Evolutionary conservation across 2,888 invertebrate species (phyloP), one percentile per base, ranked within the genome.

Genomic region (Agrotis clavis): DNA sequence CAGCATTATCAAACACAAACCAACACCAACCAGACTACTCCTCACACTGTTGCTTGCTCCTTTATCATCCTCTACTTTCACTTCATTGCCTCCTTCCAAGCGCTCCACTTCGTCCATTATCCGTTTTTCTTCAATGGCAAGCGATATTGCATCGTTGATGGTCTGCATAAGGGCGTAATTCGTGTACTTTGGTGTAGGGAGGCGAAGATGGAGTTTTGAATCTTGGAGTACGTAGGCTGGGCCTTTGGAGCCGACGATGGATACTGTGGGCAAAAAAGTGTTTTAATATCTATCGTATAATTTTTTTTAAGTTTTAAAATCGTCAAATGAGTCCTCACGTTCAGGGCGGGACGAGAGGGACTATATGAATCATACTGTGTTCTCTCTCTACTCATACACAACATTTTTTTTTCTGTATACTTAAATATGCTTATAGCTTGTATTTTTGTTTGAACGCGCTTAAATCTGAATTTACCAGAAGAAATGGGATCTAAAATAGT

Each of bases 131-230:
- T 96, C 95, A 82, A 96, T 89, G 0, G 97, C 94, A 13, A 97
- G 90, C 0, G 94, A 92, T 1, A 98, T 95, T 0, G 97, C 98
- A 72, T 97, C 97, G 88, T 98, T 98, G 66, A 98, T 97, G 0
- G 97, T 96, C 62, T 97, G 97, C 94, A 98, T 97, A 0, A 98
- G 92, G 0, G 98, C 97, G 92, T 97, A 98, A 89, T 97, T 98
- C 0, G 90, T 85, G 71, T 89, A 92, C 21, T 93, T 89, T 0
- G 88, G 87, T 11, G 91, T 84, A 0, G 96, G 95, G 0, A 95
- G 77, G 0, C 94, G 89, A 0, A 96, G 90, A 0, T 91, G 89
- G 0, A 96, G 87, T 13, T 87, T 89, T 0, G 90, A 92, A 59
- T 94, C 90, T 1, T 92, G 86, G 0, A 92, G 81, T 0, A 93